Base-by-base conservation (phyloP, 1,140 invertebrate genomes). In the Geopemphigus sp. region DNA sequence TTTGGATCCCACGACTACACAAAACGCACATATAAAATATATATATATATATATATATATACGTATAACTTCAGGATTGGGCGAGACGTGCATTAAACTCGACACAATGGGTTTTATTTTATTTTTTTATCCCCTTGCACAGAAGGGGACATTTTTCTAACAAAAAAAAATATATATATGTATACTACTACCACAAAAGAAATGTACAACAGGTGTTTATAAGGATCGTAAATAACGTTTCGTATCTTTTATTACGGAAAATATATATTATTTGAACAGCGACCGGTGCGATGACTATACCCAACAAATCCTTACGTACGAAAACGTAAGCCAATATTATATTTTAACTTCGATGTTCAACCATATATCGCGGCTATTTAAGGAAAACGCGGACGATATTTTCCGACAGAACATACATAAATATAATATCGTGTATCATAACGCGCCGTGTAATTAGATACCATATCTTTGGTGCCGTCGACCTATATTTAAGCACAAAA, bases 381-480 rank as follows among this genome's bases (percentile, higher is more conserved):
- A 29, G 12, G 53, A 19, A 17, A 12, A 53, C 22, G 19, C 45
- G 0, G n/a, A 70, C 8, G 47, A 61, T 61, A 61, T 76, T 76
- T 76, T 61, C 22, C 6, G 32, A 50, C 14, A 76, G 50, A 76
- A 76, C 10, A 66, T 39, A 47, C 56, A 59, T 8, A 57, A 24
- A 39, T 59, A 70, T 14, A 29, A 26, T 68, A 29, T 53, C 8
- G 47, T 26, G 22, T 24, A 11, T 76, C 29, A 50, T 78, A 78
- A 78, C 24, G 57, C 47, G 61, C 57, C 74, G 57, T 78, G 57
- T 78, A 63, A 78, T 78, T 78, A 63, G 57, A 78, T 78, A 78
- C 45, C 15, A 63, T 78, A 78, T 50, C 74, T 78, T 78, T 63
- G 74, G 74, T 78, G 74, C 74, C 74, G 74, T 61, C 26, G 74